Base-by-base conservation (phyloP, 1,140 invertebrate species). In the Cyrtorhinus lividipennis region DNA sequence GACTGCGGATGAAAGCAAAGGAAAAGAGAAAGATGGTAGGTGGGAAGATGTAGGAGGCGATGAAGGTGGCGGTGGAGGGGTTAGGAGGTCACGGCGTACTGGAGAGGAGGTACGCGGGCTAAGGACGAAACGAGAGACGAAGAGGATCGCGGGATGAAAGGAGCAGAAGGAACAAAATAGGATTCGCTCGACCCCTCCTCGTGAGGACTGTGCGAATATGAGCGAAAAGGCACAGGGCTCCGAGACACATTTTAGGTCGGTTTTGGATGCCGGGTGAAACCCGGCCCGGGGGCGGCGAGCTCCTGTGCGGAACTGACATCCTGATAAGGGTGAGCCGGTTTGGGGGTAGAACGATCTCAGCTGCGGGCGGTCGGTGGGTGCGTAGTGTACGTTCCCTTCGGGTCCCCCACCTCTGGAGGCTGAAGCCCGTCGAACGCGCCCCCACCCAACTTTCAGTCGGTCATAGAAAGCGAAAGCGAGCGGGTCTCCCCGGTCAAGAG, bases 381-480 rank as follows among this genome's bases (percentile, higher is more conserved):
- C 48, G 10, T 22, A 53, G 48, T 53, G 48, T 38, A 8, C 5
- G 15, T 38, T 38, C 5, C 15, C 5, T 5, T 5, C 5, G 30
- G 30, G 27, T 2, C 18, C 62, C 30, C 62, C 62, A 18, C 26
- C 62, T 26, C 53, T 25, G 18, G 56, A 18, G 20, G 30, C 30
- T 13, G 56, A 5, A 15, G 5, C 15, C 20, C 24, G 30, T 15
- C 5, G 30, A 5, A 15, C 15, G 5, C 15, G 5, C 15, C 30
- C 56, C 5, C 20, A 57, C 20, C 56, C 56, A 20, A 18, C 56
- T 27, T 27, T 46, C 63, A 64, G 63, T 64, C 63, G 63, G 63
- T 61, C 63, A 61, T 60, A 58, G 63, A 61, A 64, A 64, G 63
- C 44, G 63, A 64, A 59, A 64, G 63, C 57, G 60, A 61, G 24